These are phyloP conservation scores for Oasisia sp. DNA, from an alignment of 2,888 invertebrate species.

Conservation along the genomic window DNA sequence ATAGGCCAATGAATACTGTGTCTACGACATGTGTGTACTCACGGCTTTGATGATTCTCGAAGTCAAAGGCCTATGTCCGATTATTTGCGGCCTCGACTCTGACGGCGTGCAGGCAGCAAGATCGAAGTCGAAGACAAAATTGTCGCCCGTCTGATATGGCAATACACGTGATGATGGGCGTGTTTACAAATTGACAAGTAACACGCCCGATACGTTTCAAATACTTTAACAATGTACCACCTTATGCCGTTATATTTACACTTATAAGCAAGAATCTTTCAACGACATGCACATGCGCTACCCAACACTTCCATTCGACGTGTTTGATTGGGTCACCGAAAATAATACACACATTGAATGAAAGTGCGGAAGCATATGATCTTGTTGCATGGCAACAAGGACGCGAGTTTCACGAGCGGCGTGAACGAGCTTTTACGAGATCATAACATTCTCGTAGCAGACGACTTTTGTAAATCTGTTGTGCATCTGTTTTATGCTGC, in stretches of 20 bases:
- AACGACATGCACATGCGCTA: background rate
- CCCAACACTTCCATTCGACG: background rate
- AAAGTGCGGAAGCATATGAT: slow-evolving; percentile 3
- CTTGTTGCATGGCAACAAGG: slow-evolving; percentile 9
- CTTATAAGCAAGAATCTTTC: background rate
- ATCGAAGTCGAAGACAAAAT: background rate
- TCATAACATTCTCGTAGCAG: background rate
- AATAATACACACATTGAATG: background rate
- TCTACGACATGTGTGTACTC: background rate
- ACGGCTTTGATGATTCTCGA: background rate
- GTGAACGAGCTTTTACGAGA: slow-evolving; percentile 9
- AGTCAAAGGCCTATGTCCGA: background rate
- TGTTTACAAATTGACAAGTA: slow-evolving; percentile 6
- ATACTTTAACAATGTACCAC: background rate
- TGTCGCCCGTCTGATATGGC: background rate
- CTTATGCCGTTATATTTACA: background rate
- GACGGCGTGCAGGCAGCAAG: background rate
- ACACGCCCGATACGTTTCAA: background rate
- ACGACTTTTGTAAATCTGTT: background rate
- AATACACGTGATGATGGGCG: background rate
- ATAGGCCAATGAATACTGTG: too few species aligned
- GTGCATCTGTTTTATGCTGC: background rate
- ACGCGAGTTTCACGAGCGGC: background rate
- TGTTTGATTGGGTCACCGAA: background rate
- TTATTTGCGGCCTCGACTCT: background rate